phyloP scores from a whole-genome alignment of 1,140 invertebrate species.

The Neoseiulus cucumeris region DNA sequence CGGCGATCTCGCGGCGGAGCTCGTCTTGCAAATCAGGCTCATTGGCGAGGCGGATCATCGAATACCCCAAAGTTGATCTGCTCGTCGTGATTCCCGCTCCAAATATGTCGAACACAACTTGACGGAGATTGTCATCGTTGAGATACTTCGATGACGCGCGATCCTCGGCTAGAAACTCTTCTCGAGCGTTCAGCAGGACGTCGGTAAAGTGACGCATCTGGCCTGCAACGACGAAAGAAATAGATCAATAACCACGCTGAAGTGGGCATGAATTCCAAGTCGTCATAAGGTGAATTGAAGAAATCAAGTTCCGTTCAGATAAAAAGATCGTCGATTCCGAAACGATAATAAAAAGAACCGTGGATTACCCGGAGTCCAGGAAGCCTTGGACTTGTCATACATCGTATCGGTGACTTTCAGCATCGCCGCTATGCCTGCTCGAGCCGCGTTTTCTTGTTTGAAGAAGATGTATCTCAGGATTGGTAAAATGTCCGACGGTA shows the following conservation, averaged over 20 bases:
- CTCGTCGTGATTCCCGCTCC: neutral
- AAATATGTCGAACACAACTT: neutral
- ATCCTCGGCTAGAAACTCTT: neutral
- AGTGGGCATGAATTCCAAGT: too few relatives aligned
- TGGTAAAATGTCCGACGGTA: neutral
- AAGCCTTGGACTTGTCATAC: neutral
- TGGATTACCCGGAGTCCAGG: neutral
- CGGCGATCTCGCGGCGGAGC: neutral
- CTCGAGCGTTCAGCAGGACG: neutral
- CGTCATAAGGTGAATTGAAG: too few relatives aligned
- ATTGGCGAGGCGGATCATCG: neutral
- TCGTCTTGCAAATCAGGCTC: neutral
- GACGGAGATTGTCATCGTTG: neutral
- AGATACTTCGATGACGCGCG: neutral
- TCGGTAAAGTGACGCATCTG: neutral
- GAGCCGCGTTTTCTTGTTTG: neutral
- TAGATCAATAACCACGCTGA: too few relatives aligned
- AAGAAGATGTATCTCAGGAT: neutral
- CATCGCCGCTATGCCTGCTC: neutral
- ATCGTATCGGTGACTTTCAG: neutral
- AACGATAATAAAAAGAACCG: too few relatives aligned
- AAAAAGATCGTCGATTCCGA: too few relatives aligned
- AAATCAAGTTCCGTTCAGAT: neutral
- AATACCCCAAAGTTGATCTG: neutral
- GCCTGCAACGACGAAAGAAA: neutral